Base-by-base conservation (phyloP, 2,888 invertebrate genomes). In the Ditylenchus weischeri region DNA sequence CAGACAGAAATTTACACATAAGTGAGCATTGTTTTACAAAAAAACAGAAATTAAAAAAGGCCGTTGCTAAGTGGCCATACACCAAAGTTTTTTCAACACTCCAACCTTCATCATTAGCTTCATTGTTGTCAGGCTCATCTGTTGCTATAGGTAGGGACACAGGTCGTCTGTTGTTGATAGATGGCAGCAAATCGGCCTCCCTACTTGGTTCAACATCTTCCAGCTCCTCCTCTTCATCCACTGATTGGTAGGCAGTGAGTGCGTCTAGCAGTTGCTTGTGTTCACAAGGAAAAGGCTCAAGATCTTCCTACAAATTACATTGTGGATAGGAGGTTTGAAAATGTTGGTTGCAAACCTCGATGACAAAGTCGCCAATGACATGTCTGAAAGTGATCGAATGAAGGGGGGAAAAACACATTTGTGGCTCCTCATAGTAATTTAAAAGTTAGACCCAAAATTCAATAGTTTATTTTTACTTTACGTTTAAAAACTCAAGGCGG, bases 281-380 rank as follows among this genome's bases (percentile, higher is more conserved):
- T 47, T 67, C 69, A 49, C 59, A 60, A 19, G 69, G 66, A 36
- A 68, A 68, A 18, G 69, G 69, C 47, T 61, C 69, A 7, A 67
- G 36, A 38, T 61, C 61, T 38, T 68, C 69, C 69, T 68, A 13
- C 21, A 67, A 23, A 38, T 10, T 18, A 15, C 8, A 43, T 43
- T 13, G 8, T 43, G 13, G 8, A 10, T 8, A 43, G 3, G 1
- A 13, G 1, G 8, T 13, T 43, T 2, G 43, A 10, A 43, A 43
- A 43, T 13, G 8, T 3, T 43, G 43, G 43, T 6, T 43, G 43
- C 13, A 29, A 43, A 64, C 69, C 70, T 69, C 69, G 50, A 69
- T 64, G 13, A 59, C 35, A 19, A 62, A 48, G 18, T 64, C 69
- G 49, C 64, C 69, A 50, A 69, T 64, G 60, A 57, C 63, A 50